These are phyloP conservation scores for Aphis gossypii DNA, from an alignment of 1,140 invertebrate genomes.

Conservation along the genomic window DNA sequence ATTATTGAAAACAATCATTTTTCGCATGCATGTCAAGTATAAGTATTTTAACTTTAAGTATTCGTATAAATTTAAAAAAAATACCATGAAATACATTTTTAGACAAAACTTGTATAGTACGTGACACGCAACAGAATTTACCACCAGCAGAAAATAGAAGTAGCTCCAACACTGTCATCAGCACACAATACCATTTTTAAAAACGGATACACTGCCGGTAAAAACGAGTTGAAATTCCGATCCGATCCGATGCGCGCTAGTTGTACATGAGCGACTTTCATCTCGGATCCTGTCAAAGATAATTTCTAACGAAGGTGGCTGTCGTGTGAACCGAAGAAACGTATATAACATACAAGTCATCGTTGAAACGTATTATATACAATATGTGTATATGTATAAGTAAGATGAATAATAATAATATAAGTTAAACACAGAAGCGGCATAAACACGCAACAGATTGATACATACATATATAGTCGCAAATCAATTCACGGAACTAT, in stretches of 20 bases:
- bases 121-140: neutral
- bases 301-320: constrained; percentile 7
- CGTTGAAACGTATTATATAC: neutral
- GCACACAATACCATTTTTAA: neutral
- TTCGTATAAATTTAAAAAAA: neutral
- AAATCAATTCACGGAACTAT: constrained; percentile 16
- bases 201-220: neutral
- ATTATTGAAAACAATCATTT: neutral
- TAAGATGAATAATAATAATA: constrained; percentile 20
- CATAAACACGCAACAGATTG: neutral
- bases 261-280: constrained; percentile 40
- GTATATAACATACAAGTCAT: constrained; percentile 26
- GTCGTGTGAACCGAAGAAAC: constrained; percentile 36
- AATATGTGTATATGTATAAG: neutral
- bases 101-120: neutral
- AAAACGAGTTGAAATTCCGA: constrained; percentile 55
- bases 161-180: constrained; percentile 16
- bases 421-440: neutral
- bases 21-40: neutral
- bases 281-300: constrained; percentile 48
- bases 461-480: neutral
- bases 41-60: neutral
- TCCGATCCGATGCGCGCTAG: constrained; percentile 28
- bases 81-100: neutral
- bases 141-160: neutral